A percentile compares a stretch with the other conserved stretches of the same genome.
phyloP scores from a whole-genome alignment of 2,888 invertebrate species.

The Horisme vitalbata region DNA sequence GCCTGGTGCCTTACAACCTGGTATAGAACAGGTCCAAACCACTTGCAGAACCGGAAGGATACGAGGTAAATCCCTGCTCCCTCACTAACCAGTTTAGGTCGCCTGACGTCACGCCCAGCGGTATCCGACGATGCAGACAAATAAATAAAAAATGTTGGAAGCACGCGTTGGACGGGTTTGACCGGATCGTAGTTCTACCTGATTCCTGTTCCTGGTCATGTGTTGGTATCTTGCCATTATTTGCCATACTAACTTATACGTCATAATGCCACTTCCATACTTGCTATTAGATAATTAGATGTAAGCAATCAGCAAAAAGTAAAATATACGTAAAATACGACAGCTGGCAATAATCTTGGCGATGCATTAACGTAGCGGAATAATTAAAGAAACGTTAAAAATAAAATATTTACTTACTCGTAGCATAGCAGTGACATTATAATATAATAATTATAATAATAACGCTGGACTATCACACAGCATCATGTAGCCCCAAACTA shows the following conservation, averaged over 20 bases:
- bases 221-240: constrained; percentile 63
- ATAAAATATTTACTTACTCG: too few relatives aligned
- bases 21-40: constrained; percentile 79
- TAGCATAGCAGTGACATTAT: too few relatives aligned
- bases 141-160: constrained; percentile 83
- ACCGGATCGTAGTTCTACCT: constrained; percentile 83
- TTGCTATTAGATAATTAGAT: too few relatives aligned
- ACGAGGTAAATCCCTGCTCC: constrained; percentile 82
- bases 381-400: too few relatives aligned
- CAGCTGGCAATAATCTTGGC: too few relatives aligned
- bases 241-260: constrained; percentile 50
- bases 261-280: constrained; percentile 14
- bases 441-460: too few relatives aligned
- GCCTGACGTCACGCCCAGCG: constrained; percentile 81
- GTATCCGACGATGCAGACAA: constrained; percentile 81
- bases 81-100: constrained; percentile 82
- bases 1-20: constrained; percentile 70
- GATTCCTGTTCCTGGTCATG: constrained; percentile 81
- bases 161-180: constrained; percentile 82
- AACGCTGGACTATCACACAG: too few relatives aligned
- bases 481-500: too few relatives aligned
- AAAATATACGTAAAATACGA: too few relatives aligned
- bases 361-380: too few relatives aligned
- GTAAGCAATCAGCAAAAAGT: too few relatives aligned
- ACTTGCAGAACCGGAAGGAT: constrained; percentile 83